A percentile compares a stretch with the other conserved stretches of the same genome.
These are phyloP conservation scores for Antheraea assamensis DNA, from an alignment of 2,888 invertebrate genomes.

Conservation along the genomic window DNA sequence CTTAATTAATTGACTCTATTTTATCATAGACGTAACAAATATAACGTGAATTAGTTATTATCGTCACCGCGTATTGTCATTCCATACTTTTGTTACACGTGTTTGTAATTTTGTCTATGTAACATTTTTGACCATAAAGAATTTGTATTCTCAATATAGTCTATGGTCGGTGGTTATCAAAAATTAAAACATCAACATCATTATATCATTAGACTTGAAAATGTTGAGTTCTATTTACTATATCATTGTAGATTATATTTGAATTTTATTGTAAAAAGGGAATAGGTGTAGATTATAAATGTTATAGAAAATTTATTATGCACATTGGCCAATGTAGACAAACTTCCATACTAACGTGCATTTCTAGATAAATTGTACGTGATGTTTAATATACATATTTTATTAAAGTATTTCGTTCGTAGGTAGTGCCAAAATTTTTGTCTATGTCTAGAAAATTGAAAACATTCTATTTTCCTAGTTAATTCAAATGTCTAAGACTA, in stretches of 20 bases:
- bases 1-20: too few species aligned
- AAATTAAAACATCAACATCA: not conserved
- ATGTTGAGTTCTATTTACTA: not conserved
- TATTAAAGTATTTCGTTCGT: slow-evolving; percentile 34
- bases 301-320: slow-evolving; percentile 2
- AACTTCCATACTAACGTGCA: slow-evolving; percentile 2
- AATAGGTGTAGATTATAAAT: slow-evolving; percentile 42
- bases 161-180: not conserved
- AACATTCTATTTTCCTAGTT: not conserved
- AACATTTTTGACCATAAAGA: not conserved
- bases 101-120: not conserved
- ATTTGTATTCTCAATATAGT: not conserved
- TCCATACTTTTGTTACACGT: not conserved
- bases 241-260: slow-evolving; percentile 17
- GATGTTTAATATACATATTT: slow-evolving; percentile 17
- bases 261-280: slow-evolving; percentile 43
- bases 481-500: not conserved
- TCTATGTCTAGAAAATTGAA: slow-evolving; percentile 17
- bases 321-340: not conserved
- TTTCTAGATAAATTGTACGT: slow-evolving; percentile 17
- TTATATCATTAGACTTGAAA: not conserved
- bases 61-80: not conserved
- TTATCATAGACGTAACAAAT: too few species aligned
- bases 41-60: not conserved
- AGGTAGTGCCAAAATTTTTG: slow-evolving; percentile 55